Evolutionary conservation across 2,888 invertebrate species (phyloP).

Genomic region (Sinhomidia bicolor): DNA sequence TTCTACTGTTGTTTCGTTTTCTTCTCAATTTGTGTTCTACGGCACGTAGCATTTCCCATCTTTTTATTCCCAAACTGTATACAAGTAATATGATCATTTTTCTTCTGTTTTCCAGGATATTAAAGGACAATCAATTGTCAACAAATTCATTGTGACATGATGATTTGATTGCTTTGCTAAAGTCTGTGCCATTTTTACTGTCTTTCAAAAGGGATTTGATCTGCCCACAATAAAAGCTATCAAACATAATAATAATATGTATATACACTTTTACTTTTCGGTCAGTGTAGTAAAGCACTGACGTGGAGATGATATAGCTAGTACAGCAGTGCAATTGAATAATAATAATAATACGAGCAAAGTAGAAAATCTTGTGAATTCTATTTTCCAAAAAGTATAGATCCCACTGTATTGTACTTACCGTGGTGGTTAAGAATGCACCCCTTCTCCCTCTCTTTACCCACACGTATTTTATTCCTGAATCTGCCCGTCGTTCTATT

Average conservation of each 20-base stretch:
- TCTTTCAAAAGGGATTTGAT: slow-evolving; percentile 26
- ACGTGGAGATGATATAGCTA: neutral
- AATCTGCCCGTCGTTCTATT: slow-evolving; percentile 15
- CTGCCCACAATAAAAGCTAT: slow-evolving; percentile 19
- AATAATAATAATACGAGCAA: slow-evolving; percentile 1
- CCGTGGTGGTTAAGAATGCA: slow-evolving; percentile 31
- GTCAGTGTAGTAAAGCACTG: neutral
- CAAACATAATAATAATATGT: neutral
- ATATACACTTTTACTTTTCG: too few species aligned
- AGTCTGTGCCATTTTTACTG: neutral
- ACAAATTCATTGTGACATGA: slow-evolving; percentile 42
- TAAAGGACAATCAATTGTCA: slow-evolving; percentile 58
- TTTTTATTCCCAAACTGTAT: neutral
- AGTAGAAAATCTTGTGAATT: neutral
- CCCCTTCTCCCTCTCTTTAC: slow-evolving; percentile 42
- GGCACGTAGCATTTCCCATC: slow-evolving; percentile 54
- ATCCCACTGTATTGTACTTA: slow-evolving; percentile 17
- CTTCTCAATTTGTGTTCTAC: slow-evolving; percentile 51
- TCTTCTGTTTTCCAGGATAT: slow-evolving; percentile 16
- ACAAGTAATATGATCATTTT: slow-evolving; percentile 19
- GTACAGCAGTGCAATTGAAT: slow-evolving; percentile 13
- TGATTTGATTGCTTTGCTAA: slow-evolving; percentile 24
- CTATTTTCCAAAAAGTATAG: slow-evolving; percentile 23
- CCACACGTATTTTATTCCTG: too few species aligned
- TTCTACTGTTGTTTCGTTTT: neutral